Percentiles rank a stretch among this genome's conserved stretches.
Conservation (phyloP, 2,797 vertebrate genomes). For the Xenops minutus region DNA sequence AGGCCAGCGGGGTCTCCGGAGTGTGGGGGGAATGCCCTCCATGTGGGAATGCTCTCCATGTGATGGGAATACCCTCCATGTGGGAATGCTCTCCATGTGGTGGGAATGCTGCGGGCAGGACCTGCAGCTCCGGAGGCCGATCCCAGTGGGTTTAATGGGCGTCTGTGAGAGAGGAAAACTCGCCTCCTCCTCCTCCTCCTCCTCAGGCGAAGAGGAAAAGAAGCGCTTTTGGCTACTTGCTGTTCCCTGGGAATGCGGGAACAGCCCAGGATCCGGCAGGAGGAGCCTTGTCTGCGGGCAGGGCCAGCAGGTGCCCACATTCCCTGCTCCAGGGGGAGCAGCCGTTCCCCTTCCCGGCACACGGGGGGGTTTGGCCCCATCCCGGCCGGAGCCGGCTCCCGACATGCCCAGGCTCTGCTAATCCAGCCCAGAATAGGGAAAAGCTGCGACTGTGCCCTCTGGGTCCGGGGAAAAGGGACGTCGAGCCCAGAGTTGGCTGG, state of each 20-base stretch:
- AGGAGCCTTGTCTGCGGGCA: neutral
- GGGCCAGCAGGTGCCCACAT: neutral
- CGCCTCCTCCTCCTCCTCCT: neutral
- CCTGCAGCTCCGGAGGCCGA: neutral
- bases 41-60: neutral
- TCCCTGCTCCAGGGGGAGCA: neutral
- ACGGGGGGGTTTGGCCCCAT: neutral
- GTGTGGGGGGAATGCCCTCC: neutral
- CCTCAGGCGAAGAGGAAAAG: slow-evolving; percentile 29
- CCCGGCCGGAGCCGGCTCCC: neutral
- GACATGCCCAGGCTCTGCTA: neutral
- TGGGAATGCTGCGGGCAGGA: neutral
- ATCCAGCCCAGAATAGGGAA: neutral
- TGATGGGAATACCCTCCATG: too few relatives aligned
- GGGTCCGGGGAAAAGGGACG: slow-evolving; percentile 11
- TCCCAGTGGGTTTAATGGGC: neutral
- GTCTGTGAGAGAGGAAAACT: neutral
- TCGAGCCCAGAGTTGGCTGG: neutral
- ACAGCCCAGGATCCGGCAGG: neutral
- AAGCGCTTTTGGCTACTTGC: neutral
- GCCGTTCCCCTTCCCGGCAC: neutral
- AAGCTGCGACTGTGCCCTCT: neutral
- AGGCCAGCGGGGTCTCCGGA: neutral
- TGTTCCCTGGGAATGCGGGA: slow-evolving; percentile 5
- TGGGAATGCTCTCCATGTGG: neutral